These are phyloP conservation scores for Polydesmus complanatus DNA, from an alignment of 2,888 invertebrate species.

Conservation along the genomic window DNA sequence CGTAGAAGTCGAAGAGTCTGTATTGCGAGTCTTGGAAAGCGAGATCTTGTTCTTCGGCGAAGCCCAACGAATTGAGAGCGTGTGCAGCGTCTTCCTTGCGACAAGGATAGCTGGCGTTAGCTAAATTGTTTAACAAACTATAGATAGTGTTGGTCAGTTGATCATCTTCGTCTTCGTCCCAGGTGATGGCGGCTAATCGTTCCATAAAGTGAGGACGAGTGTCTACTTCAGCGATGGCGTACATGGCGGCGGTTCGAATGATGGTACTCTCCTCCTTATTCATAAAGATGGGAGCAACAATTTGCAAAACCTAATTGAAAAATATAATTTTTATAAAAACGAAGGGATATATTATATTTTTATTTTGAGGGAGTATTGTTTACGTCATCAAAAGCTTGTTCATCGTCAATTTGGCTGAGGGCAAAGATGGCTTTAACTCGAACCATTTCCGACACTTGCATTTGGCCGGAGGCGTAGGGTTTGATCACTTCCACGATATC, in stretches of 20 bases:
- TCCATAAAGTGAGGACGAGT: background rate
- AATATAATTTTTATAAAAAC: background rate
- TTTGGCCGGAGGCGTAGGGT: background rate
- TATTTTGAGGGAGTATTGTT: background rate
- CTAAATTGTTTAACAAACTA: background rate
- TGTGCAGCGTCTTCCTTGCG: conserved; percentile 4
- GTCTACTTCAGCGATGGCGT: background rate
- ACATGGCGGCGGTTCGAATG: conserved; percentile 4
- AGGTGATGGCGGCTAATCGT: conserved; percentile 5
- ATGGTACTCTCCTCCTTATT: background rate
- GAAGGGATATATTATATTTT: background rate
- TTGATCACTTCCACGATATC: background rate
- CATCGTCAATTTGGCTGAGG: background rate
- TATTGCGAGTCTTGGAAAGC: conserved; percentile 10
- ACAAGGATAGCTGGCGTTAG: conserved; percentile 12
- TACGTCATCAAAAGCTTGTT: background rate
- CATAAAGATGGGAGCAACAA: conserved; percentile 1
- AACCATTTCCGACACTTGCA: background rate
- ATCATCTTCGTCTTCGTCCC: conserved; percentile 3
- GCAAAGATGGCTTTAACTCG: background rate
- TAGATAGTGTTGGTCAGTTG: conserved; percentile 4
- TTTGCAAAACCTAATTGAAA: background rate
- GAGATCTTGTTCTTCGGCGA: background rate
- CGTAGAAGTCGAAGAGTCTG: background rate
- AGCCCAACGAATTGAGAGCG: background rate